These are phyloP conservation scores for Diachrysia chrysitis DNA, from an alignment of 2,888 invertebrate species.

Conservation along the genomic window DNA sequence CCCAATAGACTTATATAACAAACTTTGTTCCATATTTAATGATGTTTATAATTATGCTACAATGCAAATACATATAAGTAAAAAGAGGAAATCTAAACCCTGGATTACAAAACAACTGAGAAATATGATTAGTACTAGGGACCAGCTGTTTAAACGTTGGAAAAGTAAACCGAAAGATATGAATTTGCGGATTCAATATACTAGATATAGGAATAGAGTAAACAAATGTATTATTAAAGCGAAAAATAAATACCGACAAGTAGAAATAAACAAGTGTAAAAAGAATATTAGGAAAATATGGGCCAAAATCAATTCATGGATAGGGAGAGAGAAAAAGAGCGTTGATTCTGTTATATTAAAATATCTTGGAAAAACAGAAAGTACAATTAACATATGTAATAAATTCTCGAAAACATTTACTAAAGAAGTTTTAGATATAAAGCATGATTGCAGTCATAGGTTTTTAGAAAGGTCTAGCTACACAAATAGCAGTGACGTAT, in stretches of 20 bases:
- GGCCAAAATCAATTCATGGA: conserved; percentile 20
- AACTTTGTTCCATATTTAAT: neutral
- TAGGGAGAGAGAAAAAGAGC: neutral
- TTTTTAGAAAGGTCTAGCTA: conserved; percentile 18
- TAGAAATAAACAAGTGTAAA: conserved; percentile 20
- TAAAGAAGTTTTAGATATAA: conserved; percentile 18
- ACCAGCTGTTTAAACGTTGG: conserved; percentile 9
- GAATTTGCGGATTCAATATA: conserved; percentile 9
- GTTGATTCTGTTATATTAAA: conserved; percentile 16
- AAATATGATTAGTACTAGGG: conserved; percentile 8
- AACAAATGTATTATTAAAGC: conserved; percentile 17
- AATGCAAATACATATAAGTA: neutral
- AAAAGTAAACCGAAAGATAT: conserved; percentile 26
- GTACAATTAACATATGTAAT: conserved; percentile 14
- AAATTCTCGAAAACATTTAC: conserved; percentile 18
- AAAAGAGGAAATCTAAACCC: conserved; percentile 11
- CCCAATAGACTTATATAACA: conserved; percentile 6
- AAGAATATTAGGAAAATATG: conserved; percentile 20
- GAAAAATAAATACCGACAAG: conserved; percentile 19
- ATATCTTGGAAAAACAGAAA: conserved; percentile 7
- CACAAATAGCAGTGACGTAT: neutral
- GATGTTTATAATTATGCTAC: neutral
- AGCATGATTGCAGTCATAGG: conserved; percentile 11
- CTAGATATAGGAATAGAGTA: conserved; percentile 15
- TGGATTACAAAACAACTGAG: conserved; percentile 7